Percentiles rank a stretch among this genome's conserved stretches.
Evolutionary conservation across 2,888 invertebrate species (phyloP).

Genomic region (Dryobota labecula): DNA sequence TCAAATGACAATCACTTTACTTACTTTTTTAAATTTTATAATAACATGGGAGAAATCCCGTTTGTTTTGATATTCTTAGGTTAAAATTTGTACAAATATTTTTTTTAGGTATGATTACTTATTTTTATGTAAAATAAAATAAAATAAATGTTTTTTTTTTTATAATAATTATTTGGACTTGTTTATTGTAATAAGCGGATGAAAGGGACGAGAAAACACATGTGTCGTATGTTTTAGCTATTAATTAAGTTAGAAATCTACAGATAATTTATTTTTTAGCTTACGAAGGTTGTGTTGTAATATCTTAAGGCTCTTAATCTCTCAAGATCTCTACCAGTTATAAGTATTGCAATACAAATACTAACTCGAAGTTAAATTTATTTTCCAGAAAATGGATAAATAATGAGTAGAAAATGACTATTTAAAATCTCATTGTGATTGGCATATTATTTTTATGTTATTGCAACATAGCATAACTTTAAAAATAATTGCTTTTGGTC

Average conservation of each 20-base stretch:
- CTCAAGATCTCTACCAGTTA: constrained; percentile 24
- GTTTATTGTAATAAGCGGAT: constrained; percentile 38
- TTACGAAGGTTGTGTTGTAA: constrained; percentile 54
- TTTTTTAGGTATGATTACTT: constrained; percentile 39
- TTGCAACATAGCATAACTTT: constrained; percentile 23
- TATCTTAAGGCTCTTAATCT: constrained; percentile 35
- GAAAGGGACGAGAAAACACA: constrained; percentile 38
- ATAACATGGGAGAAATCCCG: constrained; percentile 15
- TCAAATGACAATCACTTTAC: constrained; percentile 38
- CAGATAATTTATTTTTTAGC: constrained; percentile 41
- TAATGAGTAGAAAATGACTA: constrained; percentile 9
- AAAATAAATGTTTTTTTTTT: constrained; percentile 49
- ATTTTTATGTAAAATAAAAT: constrained; percentile 39
- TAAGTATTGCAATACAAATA: constrained; percentile 30
- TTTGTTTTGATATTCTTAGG: constrained; percentile 49
- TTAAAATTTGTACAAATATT: constrained; percentile 48
- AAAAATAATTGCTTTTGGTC: not conserved
- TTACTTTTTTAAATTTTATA: constrained; percentile 29
- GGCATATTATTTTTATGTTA: constrained; percentile 16
- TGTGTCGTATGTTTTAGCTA: constrained; percentile 31
- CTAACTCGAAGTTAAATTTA: not conserved
- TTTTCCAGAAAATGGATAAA: not conserved
- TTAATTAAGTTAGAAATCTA: constrained; percentile 35
- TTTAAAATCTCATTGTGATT: constrained; percentile 31
- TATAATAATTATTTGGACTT: constrained; percentile 49